Evolutionary conservation across 2,113 vertebrate genomes (phyloP), one percentile per base, ranked within the genome.

Genomic region (Pelecanus crispus): DNA sequence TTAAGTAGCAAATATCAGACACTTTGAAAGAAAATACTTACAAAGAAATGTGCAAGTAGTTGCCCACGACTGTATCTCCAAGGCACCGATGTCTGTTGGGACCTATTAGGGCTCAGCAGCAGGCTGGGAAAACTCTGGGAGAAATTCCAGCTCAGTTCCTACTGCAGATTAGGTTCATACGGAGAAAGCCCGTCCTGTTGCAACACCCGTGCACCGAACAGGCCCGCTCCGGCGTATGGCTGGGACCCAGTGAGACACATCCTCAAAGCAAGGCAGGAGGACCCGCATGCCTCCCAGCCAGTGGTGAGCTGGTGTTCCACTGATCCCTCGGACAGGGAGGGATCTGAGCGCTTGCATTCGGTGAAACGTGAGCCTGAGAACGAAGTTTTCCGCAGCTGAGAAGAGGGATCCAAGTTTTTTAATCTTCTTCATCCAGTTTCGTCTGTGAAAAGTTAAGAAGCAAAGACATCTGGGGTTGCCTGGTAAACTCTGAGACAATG

Each of bases 141-240:
- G 73, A 90, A 93, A 67, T 91, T 95, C 77, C 83, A 81, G 24
- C 68, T 92, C 40, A 3, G 4, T 71, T 93, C 14, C 47, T 91
- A 66, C 28, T 0, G 0, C 32, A 71, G 29, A 26, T 62, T 36
- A 38, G 8, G 61, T 78, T 61, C 73, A 18, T 7, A 13, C 1
- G 4, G 68, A 88, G 83, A 86, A 83, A 91, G 24, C 31, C 31
- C 0, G 0, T 52, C 68, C 52, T 79, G 68, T 52, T 85, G 47
- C 56, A 52, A 52, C 42, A 55, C 8, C 6, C 5, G 0, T 38
- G 21, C 44, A 52, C 11, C 0, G 0, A 59, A 55, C 7, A 22
- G 80, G 21, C 29, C 19, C 1, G 0, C 38, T 79, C 34, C 6
- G 2, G 56, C 3, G 1, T 26, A 4, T 1, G 44, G 68, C 47